phyloP scores from a whole-genome alignment of 2,113 vertebrate genomes.

The Vulpes lagopus region DNA sequence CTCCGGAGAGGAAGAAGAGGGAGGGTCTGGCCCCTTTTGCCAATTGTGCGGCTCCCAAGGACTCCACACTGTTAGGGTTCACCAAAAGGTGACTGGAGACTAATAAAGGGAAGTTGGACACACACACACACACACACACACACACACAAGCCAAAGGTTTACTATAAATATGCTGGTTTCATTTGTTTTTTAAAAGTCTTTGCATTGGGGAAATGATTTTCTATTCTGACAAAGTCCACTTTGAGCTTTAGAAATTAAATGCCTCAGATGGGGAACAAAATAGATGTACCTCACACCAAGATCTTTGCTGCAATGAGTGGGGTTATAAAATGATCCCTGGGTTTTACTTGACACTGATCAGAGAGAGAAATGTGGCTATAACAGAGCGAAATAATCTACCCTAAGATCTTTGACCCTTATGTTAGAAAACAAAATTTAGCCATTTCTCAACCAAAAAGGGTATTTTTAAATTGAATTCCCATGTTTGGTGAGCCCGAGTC shows the following conservation, averaged over 20 bases:
- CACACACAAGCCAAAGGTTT: not conserved
- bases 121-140: not conserved
- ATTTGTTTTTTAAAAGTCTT: conserved; percentile 1
- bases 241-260: conserved; percentile 40
- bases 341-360: not conserved
- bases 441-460: not conserved
- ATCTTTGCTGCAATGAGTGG: not conserved
- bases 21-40: not conserved
- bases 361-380: not conserved
- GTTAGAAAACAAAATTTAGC: not conserved
- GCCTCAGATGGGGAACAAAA: not conserved
- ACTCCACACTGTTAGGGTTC: not conserved
- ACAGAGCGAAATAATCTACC: not conserved
- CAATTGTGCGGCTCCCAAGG: not conserved
- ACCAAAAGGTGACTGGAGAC: not conserved
- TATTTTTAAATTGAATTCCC: not conserved
- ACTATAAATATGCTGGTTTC: not conserved
- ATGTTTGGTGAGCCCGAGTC: not conserved
- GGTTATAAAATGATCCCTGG: not conserved
- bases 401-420: not conserved
- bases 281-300: not conserved
- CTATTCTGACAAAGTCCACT: not conserved
- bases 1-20: not conserved
- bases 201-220: not conserved
- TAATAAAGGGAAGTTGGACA: not conserved